Evolutionary conservation across 2,888 invertebrate genomes (phyloP).

Genomic region (Xylocampa areola): DNA sequence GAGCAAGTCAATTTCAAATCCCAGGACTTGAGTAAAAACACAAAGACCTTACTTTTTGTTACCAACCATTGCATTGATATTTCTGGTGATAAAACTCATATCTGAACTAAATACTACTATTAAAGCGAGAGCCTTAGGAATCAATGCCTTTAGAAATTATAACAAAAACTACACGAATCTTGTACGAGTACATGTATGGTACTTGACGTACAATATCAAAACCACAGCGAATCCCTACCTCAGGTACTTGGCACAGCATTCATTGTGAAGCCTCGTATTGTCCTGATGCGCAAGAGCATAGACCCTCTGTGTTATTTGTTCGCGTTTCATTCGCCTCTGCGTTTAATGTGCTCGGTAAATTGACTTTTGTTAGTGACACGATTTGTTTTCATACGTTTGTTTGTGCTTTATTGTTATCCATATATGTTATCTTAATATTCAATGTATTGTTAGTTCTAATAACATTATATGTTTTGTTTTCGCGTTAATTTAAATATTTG

Average conservation of each 20-base stretch:
- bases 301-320: constrained; percentile 44
- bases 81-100: too few relatives aligned
- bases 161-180: constrained; percentile 18
- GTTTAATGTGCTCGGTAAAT: constrained; percentile 44
- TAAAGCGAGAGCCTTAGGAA: too few relatives aligned
- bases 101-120: too few relatives aligned
- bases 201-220: constrained; percentile 9
- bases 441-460: not conserved
- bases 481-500: not conserved
- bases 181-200: constrained; percentile 8
- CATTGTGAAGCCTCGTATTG: constrained; percentile 56
- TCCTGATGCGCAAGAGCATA: constrained; percentile 49
- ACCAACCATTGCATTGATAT: too few relatives aligned
- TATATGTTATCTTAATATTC: not conserved
- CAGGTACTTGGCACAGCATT: constrained; percentile 35
- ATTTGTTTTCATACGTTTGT: constrained; percentile 14
- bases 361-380: constrained; percentile 21
- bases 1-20: constrained; percentile 17
- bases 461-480: not conserved
- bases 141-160: constrained; percentile 22
- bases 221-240: constrained; percentile 4
- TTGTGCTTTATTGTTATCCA: constrained; percentile 12
- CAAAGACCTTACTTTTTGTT: too few relatives aligned
- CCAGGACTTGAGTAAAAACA: not conserved
- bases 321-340: constrained; percentile 40